Evolutionary conservation across 2,797 vertebrate species (phyloP).

Genomic region (Buphagus erythrorhynchus): DNA sequence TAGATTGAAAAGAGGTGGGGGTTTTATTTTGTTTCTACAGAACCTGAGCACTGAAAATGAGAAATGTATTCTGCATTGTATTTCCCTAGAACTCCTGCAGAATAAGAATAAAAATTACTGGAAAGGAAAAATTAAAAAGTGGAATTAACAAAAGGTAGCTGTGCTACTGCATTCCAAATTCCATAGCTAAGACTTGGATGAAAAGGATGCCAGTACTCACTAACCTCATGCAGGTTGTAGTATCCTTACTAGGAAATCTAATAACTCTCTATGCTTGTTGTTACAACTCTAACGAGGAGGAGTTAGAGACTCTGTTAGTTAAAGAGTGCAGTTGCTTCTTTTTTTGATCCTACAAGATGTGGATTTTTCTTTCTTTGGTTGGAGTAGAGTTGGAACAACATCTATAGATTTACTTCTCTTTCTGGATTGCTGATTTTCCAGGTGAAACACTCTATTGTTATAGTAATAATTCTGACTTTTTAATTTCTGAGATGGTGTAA

Average conservation of each 20-base stretch:
- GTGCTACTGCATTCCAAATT: not conserved
- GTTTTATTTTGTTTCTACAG: not conserved
- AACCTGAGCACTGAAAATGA: not conserved
- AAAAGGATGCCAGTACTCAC: not conserved
- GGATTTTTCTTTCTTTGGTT: not conserved
- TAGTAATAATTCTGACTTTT: not conserved
- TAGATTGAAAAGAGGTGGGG: not conserved
- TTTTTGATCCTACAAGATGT: not conserved
- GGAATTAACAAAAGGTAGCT: not conserved
- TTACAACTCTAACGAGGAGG: not conserved
- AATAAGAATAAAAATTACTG: not conserved
- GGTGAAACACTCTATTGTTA: not conserved
- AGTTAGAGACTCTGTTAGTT: not conserved
- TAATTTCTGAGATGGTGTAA: not conserved
- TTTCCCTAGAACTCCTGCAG: not conserved
- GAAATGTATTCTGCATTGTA: not conserved
- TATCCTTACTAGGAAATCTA: not conserved
- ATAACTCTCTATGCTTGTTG: not conserved
- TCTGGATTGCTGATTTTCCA: not conserved
- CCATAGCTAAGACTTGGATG: not conserved
- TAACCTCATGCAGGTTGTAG: not conserved
- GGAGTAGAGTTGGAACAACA: not conserved
- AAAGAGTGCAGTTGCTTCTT: not conserved
- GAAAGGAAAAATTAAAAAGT: not conserved
- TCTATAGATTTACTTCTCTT: not conserved